These are phyloP conservation scores for Hystrix cristata DNA, from an alignment of 2,113 vertebrate genomes.

Conservation along the genomic window DNA sequence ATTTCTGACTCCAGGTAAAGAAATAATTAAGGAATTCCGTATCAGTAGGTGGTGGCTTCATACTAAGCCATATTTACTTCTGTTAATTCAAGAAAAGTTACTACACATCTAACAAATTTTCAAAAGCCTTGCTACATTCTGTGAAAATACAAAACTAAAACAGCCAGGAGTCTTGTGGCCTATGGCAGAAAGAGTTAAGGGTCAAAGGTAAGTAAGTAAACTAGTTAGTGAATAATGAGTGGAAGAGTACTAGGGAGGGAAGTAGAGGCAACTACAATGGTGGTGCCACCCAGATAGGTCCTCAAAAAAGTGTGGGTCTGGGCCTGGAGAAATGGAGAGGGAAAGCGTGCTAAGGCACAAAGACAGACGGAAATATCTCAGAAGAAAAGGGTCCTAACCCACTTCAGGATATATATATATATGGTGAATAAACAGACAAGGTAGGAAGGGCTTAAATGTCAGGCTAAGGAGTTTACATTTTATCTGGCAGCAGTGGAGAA, in stretches of 20 bases:
- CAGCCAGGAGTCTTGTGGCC: neutral
- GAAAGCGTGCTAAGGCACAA: neutral
- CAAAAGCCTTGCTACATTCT: neutral
- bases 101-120: neutral
- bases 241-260: accelerated
- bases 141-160: neutral
- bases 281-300: too few relatives aligned
- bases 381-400: too few relatives aligned
- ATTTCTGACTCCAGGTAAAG: neutral
- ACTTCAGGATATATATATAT: neutral
- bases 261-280: neutral
- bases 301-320: neutral
- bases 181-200: neutral
- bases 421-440: neutral
- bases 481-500: neutral
- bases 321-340: neutral
- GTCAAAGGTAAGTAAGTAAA: neutral
- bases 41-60: neutral
- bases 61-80: neutral
- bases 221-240: too few relatives aligned
- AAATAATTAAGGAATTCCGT: neutral
- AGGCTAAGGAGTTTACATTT: neutral
- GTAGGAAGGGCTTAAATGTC: neutral
- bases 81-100: neutral
- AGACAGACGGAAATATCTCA: neutral